phyloP scores from a whole-genome alignment of 64 coral and sea anemone species.

The Pachyseris speciosa region DNA sequence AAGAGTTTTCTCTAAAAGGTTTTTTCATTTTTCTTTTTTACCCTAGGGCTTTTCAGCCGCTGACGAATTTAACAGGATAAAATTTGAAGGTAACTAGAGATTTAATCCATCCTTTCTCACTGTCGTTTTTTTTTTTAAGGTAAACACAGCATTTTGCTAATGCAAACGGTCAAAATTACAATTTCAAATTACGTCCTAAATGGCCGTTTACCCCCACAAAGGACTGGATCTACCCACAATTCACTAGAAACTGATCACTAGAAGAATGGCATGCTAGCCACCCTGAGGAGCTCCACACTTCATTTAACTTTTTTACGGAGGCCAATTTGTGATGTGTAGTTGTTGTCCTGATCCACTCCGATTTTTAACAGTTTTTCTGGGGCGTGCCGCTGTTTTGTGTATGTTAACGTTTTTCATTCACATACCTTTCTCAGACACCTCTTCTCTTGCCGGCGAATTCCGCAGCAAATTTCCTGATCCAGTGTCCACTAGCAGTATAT shows the following conservation, averaged over 20 bases:
- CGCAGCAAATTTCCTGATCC: slow-evolving; percentile 93
- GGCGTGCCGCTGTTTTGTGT: background rate
- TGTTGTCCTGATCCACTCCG: background rate
- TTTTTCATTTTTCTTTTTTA: background rate
- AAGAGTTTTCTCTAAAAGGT: no score
- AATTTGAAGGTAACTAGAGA: slow-evolving; percentile 83
- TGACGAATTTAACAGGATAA: slow-evolving; percentile 94
- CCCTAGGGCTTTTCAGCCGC: slow-evolving; percentile 75
- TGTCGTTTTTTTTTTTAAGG: no score
- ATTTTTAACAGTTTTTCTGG: background rate
- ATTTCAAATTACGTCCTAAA: no score
- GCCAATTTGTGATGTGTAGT: no score
- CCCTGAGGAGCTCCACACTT: no score
- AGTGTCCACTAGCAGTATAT: slow-evolving; percentile 68
- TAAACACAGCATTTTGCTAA: no score
- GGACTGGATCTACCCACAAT: no score
- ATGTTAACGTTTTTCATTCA: background rate
- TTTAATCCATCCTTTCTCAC: background rate
- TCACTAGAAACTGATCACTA: no score
- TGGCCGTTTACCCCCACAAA: no score
- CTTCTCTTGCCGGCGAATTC: slow-evolving; percentile 89
- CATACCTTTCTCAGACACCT: slow-evolving; percentile 49
- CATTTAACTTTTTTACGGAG: no score
- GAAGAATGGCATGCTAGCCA: no score
- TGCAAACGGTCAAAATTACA: no score